Base-by-base conservation (phyloP, 1,140 invertebrate species). In the Triops longicaudatus region DNA sequence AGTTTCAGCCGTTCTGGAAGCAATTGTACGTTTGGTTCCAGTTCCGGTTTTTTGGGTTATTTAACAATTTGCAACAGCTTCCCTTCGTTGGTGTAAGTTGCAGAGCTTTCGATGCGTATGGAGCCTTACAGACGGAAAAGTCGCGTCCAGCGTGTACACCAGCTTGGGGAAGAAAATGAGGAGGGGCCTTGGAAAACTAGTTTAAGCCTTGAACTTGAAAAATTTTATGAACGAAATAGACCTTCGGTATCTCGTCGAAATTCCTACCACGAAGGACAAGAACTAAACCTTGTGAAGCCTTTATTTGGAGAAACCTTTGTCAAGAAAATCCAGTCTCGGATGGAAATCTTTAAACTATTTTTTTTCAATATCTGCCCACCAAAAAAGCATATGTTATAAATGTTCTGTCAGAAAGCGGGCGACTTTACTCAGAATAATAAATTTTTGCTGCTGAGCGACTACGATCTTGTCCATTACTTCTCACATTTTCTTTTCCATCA, bases 151-250 rank as follows among this genome's bases (percentile, higher is more conserved):
- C 14, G 17, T 63, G 50, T 22, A 17, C 17, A 63, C 14, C 50
- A 63, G 22, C 17, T 63, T 63, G 50, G 50, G 22, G 50, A 63
- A 63, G 50, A 63, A 63, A 63, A 17, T 9, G 50, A 22, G 50
- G 50, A 63, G n/a, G 31, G 31, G 22, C 50, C 50, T 22, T 63
- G 14, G 17, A 22, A 63, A 63, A 63, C 50, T 63, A 63, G 50
- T 63, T 63, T 63, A 63, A 63, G 7, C 50, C 50, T 63, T 63
- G 50, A 63, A 63, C 50, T 63, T 63, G 50, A 63, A 63, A 63
- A 7, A 63, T 5, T 17, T 22, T 22, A 63, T 63, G n/a, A 63
- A 9, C 50, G n/a, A 63, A 22, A 6, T 17, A 17, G 17, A 17
- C 50, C 17, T 17, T 22, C 6, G 50, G 50, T 63, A 22, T 63